Percentiles rank a stretch among this genome's conserved stretches.
Conservation (phyloP, 2,797 vertebrate species). For the Botia almorhae region DNA sequence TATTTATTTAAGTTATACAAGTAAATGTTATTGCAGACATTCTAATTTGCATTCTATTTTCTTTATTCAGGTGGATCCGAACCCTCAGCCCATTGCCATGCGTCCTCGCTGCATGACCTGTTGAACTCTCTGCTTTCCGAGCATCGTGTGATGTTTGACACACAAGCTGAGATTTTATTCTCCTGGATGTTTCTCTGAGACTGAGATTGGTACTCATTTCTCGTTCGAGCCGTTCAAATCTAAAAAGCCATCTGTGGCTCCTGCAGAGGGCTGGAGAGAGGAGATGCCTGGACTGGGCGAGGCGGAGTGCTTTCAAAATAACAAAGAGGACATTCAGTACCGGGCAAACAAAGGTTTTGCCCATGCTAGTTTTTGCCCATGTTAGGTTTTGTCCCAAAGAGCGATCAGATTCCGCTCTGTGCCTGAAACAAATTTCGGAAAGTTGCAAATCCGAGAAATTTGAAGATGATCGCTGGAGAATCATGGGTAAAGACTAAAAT, state of each 20-base stretch:
- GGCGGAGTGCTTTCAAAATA: constrained; percentile 55
- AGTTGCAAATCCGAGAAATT: constrained; percentile 19
- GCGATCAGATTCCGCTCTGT: constrained; percentile 20
- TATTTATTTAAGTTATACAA: background rate
- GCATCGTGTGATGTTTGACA: constrained; percentile 64
- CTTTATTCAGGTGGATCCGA: constrained; percentile 86
- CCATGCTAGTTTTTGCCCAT: constrained; percentile 19
- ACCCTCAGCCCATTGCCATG: constrained; percentile 78
- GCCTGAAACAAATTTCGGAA: background rate
- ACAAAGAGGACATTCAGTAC: constrained; percentile 53
- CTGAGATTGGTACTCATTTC: constrained; percentile 61
- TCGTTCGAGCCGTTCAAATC: constrained; percentile 63
- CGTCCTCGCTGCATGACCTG: constrained; percentile 95
- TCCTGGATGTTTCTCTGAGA: constrained; percentile 71
- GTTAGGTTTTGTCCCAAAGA: constrained; percentile 26
- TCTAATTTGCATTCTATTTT: background rate
- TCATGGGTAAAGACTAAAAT: constrained; percentile 7
- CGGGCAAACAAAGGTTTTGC: constrained; percentile 27
- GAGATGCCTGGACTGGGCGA: constrained; percentile 64
- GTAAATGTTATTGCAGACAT: background rate
- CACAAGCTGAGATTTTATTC: constrained; percentile 73
- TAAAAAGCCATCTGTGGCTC: constrained; percentile 51
- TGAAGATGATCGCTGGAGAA: constrained; percentile 21
- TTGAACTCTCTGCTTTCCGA: constrained; percentile 78
- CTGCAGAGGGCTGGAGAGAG: constrained; percentile 54